phyloP scores from a whole-genome alignment of 2,113 vertebrate species.

The Hydrochoerus hydrochaeris region DNA sequence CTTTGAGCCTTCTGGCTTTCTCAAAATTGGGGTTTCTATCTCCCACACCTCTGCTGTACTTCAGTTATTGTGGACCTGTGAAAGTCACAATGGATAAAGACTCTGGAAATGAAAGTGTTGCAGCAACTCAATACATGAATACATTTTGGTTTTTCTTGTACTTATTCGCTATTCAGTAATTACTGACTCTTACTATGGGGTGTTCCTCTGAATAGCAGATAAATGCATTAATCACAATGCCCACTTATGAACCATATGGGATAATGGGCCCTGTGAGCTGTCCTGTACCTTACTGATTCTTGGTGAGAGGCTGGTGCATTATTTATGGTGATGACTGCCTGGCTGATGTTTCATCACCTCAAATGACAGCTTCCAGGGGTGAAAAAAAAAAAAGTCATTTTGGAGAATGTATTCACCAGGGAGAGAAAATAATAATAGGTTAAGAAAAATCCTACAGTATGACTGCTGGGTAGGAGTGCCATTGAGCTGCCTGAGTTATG shows the following conservation, averaged over 20 bases:
- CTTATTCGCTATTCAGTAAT: constrained; percentile 15
- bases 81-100: not conserved
- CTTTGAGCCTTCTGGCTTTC: not conserved
- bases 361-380: not conserved
- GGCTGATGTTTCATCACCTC: constrained; percentile 9
- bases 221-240: constrained; percentile 47
- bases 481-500: not conserved
- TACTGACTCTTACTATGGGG: not conserved
- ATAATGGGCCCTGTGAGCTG: not conserved
- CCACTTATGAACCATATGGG: not conserved
- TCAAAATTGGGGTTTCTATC: constrained; percentile 3
- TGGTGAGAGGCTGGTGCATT: constrained; percentile 7
- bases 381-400: constrained; percentile 39
- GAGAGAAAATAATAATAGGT: not conserved
- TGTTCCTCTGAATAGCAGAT: constrained; percentile 34
- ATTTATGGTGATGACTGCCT: not conserved
- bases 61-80: not conserved
- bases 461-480: not conserved
- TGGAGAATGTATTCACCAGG: not conserved
- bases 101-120: not conserved
- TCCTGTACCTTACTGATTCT: not conserved
- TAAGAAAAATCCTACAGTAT: not conserved
- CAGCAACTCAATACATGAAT: not conserved
- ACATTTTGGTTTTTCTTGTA: not conserved
- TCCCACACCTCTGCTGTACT: not conserved